phyloP scores from a whole-genome alignment of 2,797 vertebrate genomes.

The Epinephelus coioides region DNA sequence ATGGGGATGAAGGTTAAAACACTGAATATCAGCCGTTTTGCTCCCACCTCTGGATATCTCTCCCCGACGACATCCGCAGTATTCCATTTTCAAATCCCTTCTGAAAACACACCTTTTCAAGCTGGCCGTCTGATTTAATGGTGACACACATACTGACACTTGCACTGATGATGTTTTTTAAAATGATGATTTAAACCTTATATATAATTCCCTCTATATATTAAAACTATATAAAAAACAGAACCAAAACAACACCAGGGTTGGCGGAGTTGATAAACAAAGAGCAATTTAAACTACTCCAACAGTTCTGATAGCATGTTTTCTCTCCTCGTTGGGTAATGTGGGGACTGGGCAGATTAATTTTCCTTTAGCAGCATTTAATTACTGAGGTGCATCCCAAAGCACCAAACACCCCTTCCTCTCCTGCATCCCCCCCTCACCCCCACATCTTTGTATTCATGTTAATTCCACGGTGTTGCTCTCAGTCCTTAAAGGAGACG shows the following conservation, averaged over 20 bases:
- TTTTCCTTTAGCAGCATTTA: slow-evolving; percentile 50
- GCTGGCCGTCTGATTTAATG: too few species aligned
- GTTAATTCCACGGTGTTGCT: background rate
- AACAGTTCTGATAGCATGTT: background rate
- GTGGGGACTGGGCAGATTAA: slow-evolving; percentile 20
- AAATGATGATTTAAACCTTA: background rate
- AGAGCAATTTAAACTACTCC: slow-evolving; percentile 3
- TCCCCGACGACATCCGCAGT: too few species aligned
- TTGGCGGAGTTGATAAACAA: background rate
- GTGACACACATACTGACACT: too few species aligned
- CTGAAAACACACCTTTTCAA: too few species aligned
- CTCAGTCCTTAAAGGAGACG: background rate
- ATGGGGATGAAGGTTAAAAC: background rate
- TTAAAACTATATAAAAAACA: background rate
- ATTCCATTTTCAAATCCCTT: too few species aligned
- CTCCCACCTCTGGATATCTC: too few species aligned
- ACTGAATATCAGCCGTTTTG: too few species aligned
- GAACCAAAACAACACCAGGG: background rate
- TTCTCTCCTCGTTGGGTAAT: background rate
- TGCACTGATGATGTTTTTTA: too few species aligned
- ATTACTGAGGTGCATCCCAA: slow-evolving; percentile 34
- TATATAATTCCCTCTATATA: too few species aligned
- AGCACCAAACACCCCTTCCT: slow-evolving; percentile 32
- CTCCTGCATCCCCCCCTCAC: background rate
- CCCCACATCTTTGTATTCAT: slow-evolving; percentile 2